Percentiles rank a stretch among this genome's conserved stretches.
phyloP scores from a whole-genome alignment of 1,140 invertebrate species.

The Drosophila parabipectinata region DNA sequence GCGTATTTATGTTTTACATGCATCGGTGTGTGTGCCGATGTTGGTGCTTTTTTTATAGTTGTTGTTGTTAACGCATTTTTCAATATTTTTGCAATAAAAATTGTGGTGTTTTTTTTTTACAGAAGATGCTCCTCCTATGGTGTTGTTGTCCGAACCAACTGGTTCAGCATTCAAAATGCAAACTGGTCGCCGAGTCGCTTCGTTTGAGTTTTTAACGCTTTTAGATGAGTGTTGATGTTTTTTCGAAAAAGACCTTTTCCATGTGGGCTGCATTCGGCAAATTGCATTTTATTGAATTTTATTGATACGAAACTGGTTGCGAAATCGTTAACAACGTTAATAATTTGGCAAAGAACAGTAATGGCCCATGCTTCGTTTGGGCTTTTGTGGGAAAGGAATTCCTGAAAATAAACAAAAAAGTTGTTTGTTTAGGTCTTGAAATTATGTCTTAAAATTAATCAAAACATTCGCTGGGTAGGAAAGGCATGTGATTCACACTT shows the following conservation, averaged over 20 bases:
- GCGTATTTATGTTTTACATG: conserved; percentile 25
- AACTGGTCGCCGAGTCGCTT: conserved; percentile 54
- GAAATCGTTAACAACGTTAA: conserved; percentile 58
- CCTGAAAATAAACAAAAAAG: background rate
- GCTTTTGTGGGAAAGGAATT: conserved; percentile 7
- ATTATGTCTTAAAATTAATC: background rate
- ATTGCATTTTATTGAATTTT: conserved; percentile 69
- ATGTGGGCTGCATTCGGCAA: conserved; percentile 66
- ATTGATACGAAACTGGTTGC: conserved; percentile 45
- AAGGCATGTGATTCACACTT: background rate
- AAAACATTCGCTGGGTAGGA: background rate
- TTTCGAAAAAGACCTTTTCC: conserved; percentile 43
- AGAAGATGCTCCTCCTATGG: conserved; percentile 63
- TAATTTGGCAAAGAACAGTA: conserved; percentile 34
- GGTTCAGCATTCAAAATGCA: conserved; percentile 68
- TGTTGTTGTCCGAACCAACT: conserved; percentile 50
- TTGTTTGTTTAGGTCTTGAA: conserved; percentile 7
- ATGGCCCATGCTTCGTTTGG: conserved; percentile 32
- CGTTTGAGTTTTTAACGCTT: conserved; percentile 52
- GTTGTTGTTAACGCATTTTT: conserved; percentile 72
- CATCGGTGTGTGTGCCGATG: conserved; percentile 3
- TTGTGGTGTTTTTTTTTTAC: conserved; percentile 47
- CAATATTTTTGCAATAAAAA: conserved; percentile 82
- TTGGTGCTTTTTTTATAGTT: conserved; percentile 13
- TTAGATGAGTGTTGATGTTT: conserved; percentile 20